Conservation (phyloP, 2,113 vertebrate genomes). For the Fulmarus glacialis region DNA sequence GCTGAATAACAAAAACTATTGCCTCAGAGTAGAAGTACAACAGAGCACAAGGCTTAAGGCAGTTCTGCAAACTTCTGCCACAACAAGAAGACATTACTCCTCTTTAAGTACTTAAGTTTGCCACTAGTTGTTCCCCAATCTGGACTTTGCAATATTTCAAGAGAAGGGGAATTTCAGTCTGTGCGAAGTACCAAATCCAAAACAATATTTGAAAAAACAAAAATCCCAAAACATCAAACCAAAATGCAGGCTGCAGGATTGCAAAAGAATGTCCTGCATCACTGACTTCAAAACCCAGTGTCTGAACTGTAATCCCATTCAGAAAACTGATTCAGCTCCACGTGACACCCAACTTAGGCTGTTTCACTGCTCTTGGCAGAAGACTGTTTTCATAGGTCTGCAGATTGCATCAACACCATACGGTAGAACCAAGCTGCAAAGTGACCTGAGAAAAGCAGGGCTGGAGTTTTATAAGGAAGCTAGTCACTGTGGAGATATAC, state of each 20-base stretch:
- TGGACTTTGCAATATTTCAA: neutral
- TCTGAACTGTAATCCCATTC: neutral
- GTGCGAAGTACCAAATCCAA: neutral
- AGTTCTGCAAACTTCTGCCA: neutral
- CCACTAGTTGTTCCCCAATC: neutral
- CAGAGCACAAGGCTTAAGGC: neutral
- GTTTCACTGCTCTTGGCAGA: neutral
- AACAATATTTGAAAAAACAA: neutral
- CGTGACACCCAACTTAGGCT: neutral
- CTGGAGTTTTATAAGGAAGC: neutral
- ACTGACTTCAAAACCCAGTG: neutral
- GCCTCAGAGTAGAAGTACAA: neutral
- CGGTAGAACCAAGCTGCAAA: neutral
- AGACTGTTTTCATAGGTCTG: neutral
- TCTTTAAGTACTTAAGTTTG: neutral
- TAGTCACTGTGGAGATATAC: neutral
- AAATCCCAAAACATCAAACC: neutral
- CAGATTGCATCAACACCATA: neutral
- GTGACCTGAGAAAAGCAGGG: neutral
- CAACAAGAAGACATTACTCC: neutral
- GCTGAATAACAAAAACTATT: neutral
- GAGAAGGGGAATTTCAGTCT: neutral
- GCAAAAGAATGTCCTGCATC: neutral
- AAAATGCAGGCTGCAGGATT: neutral
- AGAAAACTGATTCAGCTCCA: neutral